phyloP scores from a whole-genome alignment of 23 tunicate species.

The Clavelina lepadiformis region DNA sequence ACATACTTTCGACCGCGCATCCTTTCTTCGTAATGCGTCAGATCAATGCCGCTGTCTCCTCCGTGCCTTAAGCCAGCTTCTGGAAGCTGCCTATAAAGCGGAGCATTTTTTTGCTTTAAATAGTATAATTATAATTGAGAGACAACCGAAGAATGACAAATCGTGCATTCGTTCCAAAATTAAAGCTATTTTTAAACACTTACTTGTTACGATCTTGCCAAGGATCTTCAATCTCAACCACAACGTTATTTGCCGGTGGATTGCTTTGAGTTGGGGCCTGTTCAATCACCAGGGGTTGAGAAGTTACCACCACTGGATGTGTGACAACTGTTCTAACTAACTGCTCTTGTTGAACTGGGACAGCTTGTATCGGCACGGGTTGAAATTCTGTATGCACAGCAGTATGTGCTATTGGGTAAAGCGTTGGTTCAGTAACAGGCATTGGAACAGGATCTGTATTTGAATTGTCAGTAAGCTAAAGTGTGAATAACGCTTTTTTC shows the following conservation, averaged over 20 bases:
- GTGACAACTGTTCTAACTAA: no score
- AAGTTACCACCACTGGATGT: no score
- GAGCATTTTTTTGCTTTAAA: neutral
- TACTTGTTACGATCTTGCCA: constrained; percentile 1
- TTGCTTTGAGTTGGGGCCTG: no score
- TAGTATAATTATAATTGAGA: neutral
- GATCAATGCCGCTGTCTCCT: constrained; percentile 91
- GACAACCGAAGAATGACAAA: neutral
- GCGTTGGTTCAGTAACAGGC: no score
- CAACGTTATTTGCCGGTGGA: constrained; percentile 7
- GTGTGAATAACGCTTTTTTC: no score
- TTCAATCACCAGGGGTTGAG: no score
- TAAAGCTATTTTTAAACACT: neutral
- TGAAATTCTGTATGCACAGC: no score
- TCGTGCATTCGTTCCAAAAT: neutral
- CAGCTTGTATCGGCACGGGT: no score
- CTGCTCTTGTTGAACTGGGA: no score
- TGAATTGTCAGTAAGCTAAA: no score
- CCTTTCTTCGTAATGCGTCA: constrained; percentile 44
- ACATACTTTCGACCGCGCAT: neutral
- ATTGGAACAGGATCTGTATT: no score
- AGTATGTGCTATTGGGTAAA: no score
- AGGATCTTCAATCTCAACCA: constrained; percentile 2
- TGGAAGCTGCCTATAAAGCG: neutral
- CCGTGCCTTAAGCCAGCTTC: constrained; percentile 42